These are phyloP conservation scores for Tetrapedia diversipes DNA, from an alignment of 2,888 invertebrate species.

Conservation along the genomic window DNA sequence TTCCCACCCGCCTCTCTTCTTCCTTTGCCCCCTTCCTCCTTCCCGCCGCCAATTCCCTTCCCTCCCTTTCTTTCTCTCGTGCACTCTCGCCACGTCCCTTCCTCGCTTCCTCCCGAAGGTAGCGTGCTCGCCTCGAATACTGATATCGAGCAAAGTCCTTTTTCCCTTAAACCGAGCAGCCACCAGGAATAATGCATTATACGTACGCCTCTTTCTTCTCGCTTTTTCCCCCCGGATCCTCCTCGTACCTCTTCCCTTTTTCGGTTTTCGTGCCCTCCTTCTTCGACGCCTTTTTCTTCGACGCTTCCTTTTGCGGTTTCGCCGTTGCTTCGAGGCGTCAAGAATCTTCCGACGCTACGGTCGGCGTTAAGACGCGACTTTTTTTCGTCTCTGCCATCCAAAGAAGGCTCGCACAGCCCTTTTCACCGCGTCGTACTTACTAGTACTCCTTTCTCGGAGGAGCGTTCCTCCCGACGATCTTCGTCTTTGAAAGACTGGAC, in stretches of 20 bases:
- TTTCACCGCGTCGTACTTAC: background rate
- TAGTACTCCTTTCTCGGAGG: background rate
- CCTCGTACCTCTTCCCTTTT: conserved; percentile 57
- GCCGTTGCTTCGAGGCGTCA: conserved; percentile 12
- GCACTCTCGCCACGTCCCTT: conserved; percentile 15
- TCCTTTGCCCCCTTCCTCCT: conserved; percentile 3
- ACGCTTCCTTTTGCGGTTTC: conserved; percentile 25
- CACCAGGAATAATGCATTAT: conserved; percentile 80
- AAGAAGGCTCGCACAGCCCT: background rate
- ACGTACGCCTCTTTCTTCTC: conserved; percentile 68
- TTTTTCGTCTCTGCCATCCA: background rate
- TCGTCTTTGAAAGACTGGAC: background rate
- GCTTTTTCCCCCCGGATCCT: conserved; percentile 30
- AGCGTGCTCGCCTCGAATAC: conserved; percentile 79
- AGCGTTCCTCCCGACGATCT: background rate
- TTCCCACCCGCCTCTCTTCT: conserved; percentile 39
- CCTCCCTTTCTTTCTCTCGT: conserved; percentile 1
- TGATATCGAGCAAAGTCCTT: conserved; percentile 81
- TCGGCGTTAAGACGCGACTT: background rate
- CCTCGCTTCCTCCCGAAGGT: conserved; percentile 56
- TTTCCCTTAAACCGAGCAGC: conserved; percentile 77
- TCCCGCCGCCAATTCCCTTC: background rate
- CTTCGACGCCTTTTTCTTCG: background rate
- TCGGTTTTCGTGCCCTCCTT: background rate
- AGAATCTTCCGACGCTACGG: background rate